Percentiles rank a stretch among this genome's conserved stretches.
Conservation (phyloP, 2,888 invertebrate species). For the Caenorhabditis sp. region DNA sequence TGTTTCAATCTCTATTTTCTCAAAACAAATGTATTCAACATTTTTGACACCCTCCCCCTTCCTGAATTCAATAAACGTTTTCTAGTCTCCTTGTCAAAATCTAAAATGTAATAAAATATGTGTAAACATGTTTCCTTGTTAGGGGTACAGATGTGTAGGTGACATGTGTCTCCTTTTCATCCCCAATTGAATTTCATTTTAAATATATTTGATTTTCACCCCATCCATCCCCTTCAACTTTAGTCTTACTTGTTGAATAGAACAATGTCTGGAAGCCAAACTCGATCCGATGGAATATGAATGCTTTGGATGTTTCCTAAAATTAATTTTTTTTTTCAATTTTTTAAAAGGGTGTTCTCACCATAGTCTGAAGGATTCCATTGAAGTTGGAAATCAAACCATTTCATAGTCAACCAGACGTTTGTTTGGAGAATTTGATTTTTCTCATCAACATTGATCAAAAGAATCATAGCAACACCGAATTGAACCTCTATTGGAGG, state of each 20-base stretch:
- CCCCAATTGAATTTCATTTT: not conserved
- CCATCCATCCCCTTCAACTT: not conserved
- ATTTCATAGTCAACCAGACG: slow-evolving; percentile 71
- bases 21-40: no score
- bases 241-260: slow-evolving; percentile 72
- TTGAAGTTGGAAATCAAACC: slow-evolving; percentile 72
- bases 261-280: slow-evolving; percentile 75
- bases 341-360: slow-evolving; percentile 24
- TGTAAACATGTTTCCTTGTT: slow-evolving; percentile 1
- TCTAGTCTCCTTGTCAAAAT: not conserved
- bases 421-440: slow-evolving; percentile 72
- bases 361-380: slow-evolving; percentile 74
- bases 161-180: not conserved
- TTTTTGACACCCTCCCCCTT: not conserved
- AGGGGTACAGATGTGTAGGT: not conserved
- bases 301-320: slow-evolving; percentile 54
- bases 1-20: no score
- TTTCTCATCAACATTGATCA: slow-evolving; percentile 73
- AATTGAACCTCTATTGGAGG: slow-evolving; percentile 71
- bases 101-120: not conserved
- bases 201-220: not conserved
- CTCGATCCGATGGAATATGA: slow-evolving; percentile 70
- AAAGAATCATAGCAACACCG: slow-evolving; percentile 74
- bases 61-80: no score
- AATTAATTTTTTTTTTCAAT: no score